phyloP scores from a whole-genome alignment of 2,113 vertebrate genomes.

The Amazona guildingii region DNA sequence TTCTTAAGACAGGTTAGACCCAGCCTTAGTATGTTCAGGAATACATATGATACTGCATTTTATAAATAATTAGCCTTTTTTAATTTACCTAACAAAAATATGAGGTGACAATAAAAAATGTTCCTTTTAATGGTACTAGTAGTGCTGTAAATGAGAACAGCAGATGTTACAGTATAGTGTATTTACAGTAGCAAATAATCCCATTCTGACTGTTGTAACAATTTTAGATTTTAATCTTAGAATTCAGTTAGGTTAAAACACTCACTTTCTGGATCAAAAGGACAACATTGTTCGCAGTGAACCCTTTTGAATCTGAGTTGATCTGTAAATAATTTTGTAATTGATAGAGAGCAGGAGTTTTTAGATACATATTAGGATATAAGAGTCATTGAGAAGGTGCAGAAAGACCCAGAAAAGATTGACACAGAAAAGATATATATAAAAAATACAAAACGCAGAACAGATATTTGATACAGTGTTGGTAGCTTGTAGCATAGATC shows the following conservation, averaged over 20 bases:
- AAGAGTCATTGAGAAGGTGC: not conserved
- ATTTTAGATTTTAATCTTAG: not conserved
- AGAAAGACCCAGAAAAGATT: not conserved
- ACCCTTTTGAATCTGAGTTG: not conserved
- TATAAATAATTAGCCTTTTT: not conserved
- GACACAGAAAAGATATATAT: accelerated
- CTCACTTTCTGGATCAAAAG: not conserved
- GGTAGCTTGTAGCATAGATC: not conserved
- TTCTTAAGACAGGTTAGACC: not conserved
- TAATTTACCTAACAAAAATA: not conserved
- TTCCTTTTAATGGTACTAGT: not conserved
- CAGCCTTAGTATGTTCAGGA: not conserved
- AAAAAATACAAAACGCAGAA: not conserved
- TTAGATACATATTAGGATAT: not conserved
- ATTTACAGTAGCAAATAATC: not conserved
- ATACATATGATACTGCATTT: not conserved
- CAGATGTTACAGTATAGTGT: accelerated
- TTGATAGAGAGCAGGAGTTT: not conserved
- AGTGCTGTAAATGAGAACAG: not conserved
- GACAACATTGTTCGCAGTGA: not conserved
- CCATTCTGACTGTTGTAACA: not conserved
- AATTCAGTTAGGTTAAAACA: not conserved
- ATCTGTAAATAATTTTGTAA: not conserved
- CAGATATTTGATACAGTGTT: not conserved
- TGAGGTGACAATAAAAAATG: not conserved